Percentiles rank a stretch among this genome's conserved stretches.
Conservation (phyloP, 1,140 invertebrate species). For the Drosophila teissieri region DNA sequence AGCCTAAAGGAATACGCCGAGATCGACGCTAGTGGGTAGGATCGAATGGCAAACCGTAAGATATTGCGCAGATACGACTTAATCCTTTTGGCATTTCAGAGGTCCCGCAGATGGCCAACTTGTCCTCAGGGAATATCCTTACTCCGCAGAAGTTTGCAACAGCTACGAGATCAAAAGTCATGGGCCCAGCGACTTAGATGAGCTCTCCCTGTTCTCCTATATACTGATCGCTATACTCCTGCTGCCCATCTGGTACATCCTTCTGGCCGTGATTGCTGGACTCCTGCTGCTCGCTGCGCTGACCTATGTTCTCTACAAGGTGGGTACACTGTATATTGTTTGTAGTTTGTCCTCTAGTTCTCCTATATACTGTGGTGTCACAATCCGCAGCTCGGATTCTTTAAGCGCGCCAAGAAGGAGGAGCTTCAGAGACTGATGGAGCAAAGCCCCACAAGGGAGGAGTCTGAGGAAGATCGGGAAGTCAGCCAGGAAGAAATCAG, state of each 20-base stretch:
- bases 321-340: background rate
- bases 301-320: background rate
- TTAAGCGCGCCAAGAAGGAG: background rate
- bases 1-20: conserved; percentile 80
- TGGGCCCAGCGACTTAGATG: conserved; percentile 69
- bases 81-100: conserved; percentile 28
- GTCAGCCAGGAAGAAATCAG: background rate
- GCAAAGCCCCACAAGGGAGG: background rate
- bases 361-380: too few relatives aligned
- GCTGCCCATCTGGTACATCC: conserved; percentile 64
- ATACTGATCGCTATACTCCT: too few relatives aligned
- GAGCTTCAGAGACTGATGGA: background rate
- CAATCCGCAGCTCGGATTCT: background rate
- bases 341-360: too few relatives aligned
- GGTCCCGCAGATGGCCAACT: conserved; percentile 51
- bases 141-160: conserved; percentile 55
- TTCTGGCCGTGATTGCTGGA: background rate
- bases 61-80: background rate
- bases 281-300: background rate
- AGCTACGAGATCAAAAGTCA: conserved; percentile 76
- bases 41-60: background rate
- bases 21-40: conserved; percentile 84
- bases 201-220: conserved; percentile 53
- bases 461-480: background rate
- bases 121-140: conserved; percentile 56